Evolutionary conservation across 2,113 vertebrate genomes (phyloP), one percentile per base, ranked within the genome.

Genomic region (Caranx ignobilis): DNA sequence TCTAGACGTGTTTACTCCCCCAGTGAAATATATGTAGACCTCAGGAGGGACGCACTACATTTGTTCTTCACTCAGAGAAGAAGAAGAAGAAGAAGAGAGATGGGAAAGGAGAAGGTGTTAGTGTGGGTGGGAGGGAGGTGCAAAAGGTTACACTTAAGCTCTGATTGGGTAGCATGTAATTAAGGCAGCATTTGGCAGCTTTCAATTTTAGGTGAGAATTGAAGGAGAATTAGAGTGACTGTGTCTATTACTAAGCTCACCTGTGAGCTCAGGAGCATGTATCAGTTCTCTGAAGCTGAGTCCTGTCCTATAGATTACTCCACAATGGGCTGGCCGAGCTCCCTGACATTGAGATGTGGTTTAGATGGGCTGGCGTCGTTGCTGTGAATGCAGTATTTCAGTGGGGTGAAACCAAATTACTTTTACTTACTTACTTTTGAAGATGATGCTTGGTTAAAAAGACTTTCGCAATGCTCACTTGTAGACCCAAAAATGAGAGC

Each of bases 141-240:
- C 73, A 86, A 83, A 90, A 91, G 88, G 94, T 93, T 90, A 92
- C 84, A 92, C 87, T 94, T 93, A 92, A 90, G 82, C 82, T 77
- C 84, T 93, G 92, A 94, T 93, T 93, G 92, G 87, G 73, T 89
- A 76, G 88, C 82, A 62, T 90, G 91, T 94, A 92, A 92, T 95
- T 94, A 94, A 94, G 87, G 86, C 78, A 78, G 77, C 81, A 82
- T 92, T 93, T 91, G 89, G 85, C 85, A 90, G 89, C 85, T 90
- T 89, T 90, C 92, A 91, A 93, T 93, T 94, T 94, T 91, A 90
- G 92, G 86, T 89, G 90, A 89, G 88, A 93, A 93, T 92, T 89
- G 90, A 92, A 91, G 83, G 88, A 79, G 90, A 94, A 92, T 92
- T 89, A 93, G 82, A 88, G 90, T 71, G 90, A 86, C 86, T 91